Evolutionary conservation across 2,888 invertebrate species (phyloP).

Genomic region (Sarcophaga subvicina): DNA sequence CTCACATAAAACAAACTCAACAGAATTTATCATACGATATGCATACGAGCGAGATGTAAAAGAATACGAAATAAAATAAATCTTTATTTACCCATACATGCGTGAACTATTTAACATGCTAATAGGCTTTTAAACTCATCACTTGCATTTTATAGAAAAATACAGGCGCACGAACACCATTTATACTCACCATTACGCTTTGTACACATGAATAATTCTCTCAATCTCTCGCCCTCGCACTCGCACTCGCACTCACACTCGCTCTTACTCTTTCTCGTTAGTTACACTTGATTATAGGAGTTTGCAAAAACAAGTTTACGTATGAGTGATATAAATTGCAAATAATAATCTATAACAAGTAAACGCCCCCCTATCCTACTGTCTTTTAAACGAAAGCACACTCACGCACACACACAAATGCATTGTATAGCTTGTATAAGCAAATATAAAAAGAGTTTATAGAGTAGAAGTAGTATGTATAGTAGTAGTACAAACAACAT

Average conservation of each 20-base stretch:
- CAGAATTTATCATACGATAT: neutral
- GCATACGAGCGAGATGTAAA: neutral
- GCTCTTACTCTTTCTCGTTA: neutral
- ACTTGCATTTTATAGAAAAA: constrained; percentile 55
- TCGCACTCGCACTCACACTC: too few relatives aligned
- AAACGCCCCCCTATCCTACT: neutral
- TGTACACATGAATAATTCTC: constrained; percentile 38
- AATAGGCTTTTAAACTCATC: constrained; percentile 69
- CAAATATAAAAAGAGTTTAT: too few relatives aligned
- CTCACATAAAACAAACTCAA: neutral
- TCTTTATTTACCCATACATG: constrained; percentile 51
- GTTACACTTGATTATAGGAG: neutral
- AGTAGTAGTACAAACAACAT: neutral
- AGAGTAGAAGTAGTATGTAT: neutral
- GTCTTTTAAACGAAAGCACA: neutral
- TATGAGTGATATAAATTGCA: constrained; percentile 49
- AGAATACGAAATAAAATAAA: constrained; percentile 24
- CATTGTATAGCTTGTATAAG: too few relatives aligned
- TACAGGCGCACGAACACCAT: constrained; percentile 18
- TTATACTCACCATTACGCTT: constrained; percentile 54
- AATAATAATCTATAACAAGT: constrained; percentile 54
- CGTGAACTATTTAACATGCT: constrained; percentile 53
- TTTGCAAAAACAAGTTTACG: neutral
- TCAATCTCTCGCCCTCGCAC: neutral
- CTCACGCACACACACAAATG: too few relatives aligned